Base-by-base conservation (phyloP, 92 coral and sea anemone species). In the Chrysogorgia sp. region DNA sequence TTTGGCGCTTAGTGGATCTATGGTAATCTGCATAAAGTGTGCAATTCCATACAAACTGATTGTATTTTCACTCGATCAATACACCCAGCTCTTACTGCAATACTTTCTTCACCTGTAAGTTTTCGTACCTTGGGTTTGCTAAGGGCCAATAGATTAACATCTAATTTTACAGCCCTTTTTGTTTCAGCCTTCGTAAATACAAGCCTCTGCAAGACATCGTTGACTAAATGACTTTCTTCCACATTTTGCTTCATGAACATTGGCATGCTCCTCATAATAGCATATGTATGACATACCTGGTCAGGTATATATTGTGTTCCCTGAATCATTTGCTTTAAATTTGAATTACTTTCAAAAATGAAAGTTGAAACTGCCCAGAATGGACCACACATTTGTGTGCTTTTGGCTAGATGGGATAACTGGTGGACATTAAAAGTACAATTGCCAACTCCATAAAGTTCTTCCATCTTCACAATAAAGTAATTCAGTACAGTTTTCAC, bases 271-370 rank as follows among this genome's bases (percentile, higher is more conserved):
- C 34, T 64, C 71, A 64, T 64, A 48, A 64, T 64, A 37, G 71
- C 71, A 64, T 64, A 64, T 4, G 71, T 64, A 6, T 64, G 71
- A 26, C 71, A 64, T 22, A 64, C 71, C 30, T 64, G 71, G 26
- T 34, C 71, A 34, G 71, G 21, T 15, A 64, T 48, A 22, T 34
- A 19, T 22, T 64, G 71, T 29, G 71, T 64, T 7, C 71, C 74
- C 19, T 67, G 57, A 47, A 67, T 40, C 57, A 67, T 40, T 3
- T 67, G 35, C 57, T 40, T 40, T 3, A 40, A n/a, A 13, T 3
- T 17, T 0, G n/a, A 30, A 48, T 40, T 40, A 25, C 74, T 43
- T 29, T 67, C 74, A 24, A 67, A 67, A 0, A n/a, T 3, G 35
- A 40, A 67, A 1, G 74, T 22, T n/a, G n/a, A n/a, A n/a, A n/a